Percentiles rank a stretch among this genome's conserved stretches.
Evolutionary conservation across 1,140 invertebrate genomes (phyloP).

Genomic region (Periplaneta americana): DNA sequence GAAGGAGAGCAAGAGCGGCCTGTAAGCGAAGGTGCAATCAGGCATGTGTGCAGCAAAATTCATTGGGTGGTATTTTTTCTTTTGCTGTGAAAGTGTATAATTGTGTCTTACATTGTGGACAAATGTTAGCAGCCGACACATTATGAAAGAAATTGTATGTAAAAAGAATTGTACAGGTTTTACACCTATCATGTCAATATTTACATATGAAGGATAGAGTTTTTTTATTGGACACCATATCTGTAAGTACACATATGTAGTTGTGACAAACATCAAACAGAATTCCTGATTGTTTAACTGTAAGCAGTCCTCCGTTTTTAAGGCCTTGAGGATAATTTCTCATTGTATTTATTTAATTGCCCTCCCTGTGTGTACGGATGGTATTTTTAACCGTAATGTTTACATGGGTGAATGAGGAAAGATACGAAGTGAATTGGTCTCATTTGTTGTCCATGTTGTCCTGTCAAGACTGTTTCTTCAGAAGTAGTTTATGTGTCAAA

Average conservation of each 20-base stretch:
- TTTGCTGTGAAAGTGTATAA: not conserved
- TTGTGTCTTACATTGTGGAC: not conserved
- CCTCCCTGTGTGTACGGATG: not conserved
- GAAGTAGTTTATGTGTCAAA: too few species aligned
- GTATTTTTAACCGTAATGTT: not conserved
- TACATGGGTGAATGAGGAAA: not conserved
- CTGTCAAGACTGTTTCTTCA: too few species aligned
- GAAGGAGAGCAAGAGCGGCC: not conserved
- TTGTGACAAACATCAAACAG: not conserved
- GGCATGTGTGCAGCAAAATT: not conserved
- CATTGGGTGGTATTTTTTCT: not conserved
- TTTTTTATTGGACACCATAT: not conserved
- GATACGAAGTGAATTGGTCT: not conserved
- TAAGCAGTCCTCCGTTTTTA: too few species aligned
- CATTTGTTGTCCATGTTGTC: not conserved
- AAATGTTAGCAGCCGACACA: not conserved
- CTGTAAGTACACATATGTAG: not conserved
- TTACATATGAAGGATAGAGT: not conserved
- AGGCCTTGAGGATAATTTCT: not conserved
- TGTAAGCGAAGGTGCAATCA: not conserved
- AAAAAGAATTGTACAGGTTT: not conserved
- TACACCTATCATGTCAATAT: not conserved
- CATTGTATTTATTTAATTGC: not conserved
- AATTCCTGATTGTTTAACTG: not conserved
- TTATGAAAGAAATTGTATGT: not conserved